Percentiles rank a stretch among this genome's conserved stretches.
These are phyloP conservation scores for Stenolophus ochropezus DNA, from an alignment of 2,888 invertebrate genomes.

Conservation along the genomic window DNA sequence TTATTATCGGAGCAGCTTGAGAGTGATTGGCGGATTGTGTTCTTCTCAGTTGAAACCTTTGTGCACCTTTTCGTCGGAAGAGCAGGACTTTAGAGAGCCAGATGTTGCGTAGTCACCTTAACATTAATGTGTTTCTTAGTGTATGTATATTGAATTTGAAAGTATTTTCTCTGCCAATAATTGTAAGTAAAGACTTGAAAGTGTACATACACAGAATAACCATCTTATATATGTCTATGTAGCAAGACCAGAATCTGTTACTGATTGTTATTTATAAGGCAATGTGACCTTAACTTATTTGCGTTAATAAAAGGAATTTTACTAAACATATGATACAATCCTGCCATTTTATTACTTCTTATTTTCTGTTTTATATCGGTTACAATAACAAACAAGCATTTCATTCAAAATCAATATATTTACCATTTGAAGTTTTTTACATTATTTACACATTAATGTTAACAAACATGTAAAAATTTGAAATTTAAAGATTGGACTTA, in stretches of 20 bases:
- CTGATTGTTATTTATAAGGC: constrained; percentile 71
- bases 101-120: constrained; percentile 66
- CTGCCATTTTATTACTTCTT: constrained; percentile 15
- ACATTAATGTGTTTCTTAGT: constrained; percentile 73
- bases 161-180: constrained; percentile 69
- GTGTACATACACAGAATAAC: constrained; percentile 71
- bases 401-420: constrained; percentile 8
- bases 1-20: constrained; percentile 37
- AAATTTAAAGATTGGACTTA: not conserved
- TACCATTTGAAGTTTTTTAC: not conserved
- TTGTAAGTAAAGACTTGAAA: constrained; percentile 64
- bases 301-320: constrained; percentile 74
- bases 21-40: constrained; percentile 37
- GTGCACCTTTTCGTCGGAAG: constrained; percentile 56
- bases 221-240: constrained; percentile 70
- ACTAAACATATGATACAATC: constrained; percentile 66
- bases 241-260: constrained; percentile 72
- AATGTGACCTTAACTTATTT: constrained; percentile 74
- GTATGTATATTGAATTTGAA: constrained; percentile 71
- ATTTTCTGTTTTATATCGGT: not conserved
- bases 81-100: constrained; percentile 69
- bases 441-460: not conserved
- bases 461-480: not conserved
- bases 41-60: constrained; percentile 43
- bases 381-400: not conserved